Base-by-base conservation (phyloP, 2,113 vertebrate species). In the Turnix velox region DNA sequence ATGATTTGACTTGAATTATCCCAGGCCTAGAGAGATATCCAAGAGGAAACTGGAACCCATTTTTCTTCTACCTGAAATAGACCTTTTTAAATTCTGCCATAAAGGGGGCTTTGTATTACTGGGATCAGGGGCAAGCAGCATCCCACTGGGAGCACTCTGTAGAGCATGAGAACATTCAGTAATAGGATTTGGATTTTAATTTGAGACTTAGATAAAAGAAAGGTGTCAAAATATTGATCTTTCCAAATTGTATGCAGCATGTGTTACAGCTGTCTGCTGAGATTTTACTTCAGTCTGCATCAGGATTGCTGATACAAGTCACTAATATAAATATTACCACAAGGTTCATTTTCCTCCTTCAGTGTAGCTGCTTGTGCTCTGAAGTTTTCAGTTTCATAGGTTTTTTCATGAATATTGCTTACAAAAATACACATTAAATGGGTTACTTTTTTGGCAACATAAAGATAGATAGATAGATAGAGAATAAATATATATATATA, bases 181-280 rank as follows among this genome's bases (percentile, higher is more conserved):
- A 62, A 62, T 30, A 43, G 33, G 74, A 69, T 75, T 83, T 84
- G 28, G 27, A 51, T 85, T 42, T 79, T 79, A 35, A 69, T 43
- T 55, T 80, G 46, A 76, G n/a, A 15, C 37, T 79, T 42, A 92
- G 51, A 31, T 40, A 59, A 87, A 84, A 76, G 35, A 82, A 93
- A 94, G 20, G 12, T 93, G 77, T 92, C 66, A 95, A 94, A 95
- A 95, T 89, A 90, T 51, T 94, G 81, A 54, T 52, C 67, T 95
- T 94, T 83, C 63, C 31, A 83, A 84, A 77, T 22, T 87, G n/a
- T 27, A 19, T 61, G 27, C 45, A 69, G 25, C 45, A 31, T 23
- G 4, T 55, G 40, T 79, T 87, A 69, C 39, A 87, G 42, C 31
- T 87, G 58, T 45, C 61, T 4, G 2, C 48, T 72, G 76, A 63